Conservation (phyloP, 2,113 vertebrate genomes). For the Sula dactylatra region DNA sequence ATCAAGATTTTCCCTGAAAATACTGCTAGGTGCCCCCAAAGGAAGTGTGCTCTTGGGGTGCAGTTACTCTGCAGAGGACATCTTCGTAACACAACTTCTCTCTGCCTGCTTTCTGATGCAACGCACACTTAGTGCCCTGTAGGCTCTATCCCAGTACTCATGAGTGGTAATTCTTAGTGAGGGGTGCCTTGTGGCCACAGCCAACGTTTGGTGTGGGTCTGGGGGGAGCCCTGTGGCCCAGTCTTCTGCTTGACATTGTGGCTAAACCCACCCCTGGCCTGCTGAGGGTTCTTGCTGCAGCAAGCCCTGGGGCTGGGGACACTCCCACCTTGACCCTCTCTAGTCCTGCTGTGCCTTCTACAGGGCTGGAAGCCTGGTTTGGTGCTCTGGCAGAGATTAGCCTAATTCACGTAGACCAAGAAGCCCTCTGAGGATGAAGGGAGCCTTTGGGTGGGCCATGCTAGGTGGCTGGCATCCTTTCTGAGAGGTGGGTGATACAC, state of each 20-base stretch:
- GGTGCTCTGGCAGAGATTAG: background rate
- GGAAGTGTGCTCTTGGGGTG: background rate
- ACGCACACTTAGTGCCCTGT: background rate
- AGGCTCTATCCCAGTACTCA: background rate
- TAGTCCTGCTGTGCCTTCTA: background rate
- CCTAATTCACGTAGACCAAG: background rate
- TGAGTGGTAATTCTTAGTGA: background rate
- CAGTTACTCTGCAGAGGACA: background rate
- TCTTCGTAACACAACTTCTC: background rate
- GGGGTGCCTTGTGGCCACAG: background rate
- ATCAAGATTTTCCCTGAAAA: background rate
- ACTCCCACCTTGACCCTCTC: background rate
- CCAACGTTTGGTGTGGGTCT: background rate
- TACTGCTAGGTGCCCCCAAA: background rate
- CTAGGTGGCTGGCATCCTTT: background rate
- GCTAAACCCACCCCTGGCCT: background rate
- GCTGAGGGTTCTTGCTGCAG: background rate
- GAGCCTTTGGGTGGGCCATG: background rate
- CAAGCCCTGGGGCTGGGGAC: background rate
- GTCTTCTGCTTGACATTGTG: background rate
- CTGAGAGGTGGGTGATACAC: background rate
- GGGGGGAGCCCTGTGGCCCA: background rate
- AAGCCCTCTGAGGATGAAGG: background rate
- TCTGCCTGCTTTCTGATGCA: background rate
- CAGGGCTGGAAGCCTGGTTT: background rate